Evolutionary conservation across 2,888 invertebrate species (phyloP).

Genomic region (Oscheius sp.): DNA sequence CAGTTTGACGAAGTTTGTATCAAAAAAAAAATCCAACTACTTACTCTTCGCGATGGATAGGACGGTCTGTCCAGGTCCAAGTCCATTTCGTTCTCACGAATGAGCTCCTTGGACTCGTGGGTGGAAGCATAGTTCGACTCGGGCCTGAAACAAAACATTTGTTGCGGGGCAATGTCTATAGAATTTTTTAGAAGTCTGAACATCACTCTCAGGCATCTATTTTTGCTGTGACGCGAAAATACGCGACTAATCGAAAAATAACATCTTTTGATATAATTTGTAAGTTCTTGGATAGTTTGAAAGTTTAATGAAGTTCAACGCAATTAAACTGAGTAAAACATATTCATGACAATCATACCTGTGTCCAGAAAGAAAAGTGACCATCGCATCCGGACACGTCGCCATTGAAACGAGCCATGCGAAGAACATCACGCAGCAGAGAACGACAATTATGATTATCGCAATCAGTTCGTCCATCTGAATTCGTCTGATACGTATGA

Average conservation of each 20-base stretch:
- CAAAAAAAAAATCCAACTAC: neutral
- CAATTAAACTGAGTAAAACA: no score
- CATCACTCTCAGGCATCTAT: neutral
- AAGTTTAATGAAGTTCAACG: no score
- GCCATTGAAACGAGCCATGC: constrained; percentile 71
- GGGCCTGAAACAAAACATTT: constrained; percentile 40
- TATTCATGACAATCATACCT: constrained; percentile 28
- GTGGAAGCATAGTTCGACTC: constrained; percentile 52
- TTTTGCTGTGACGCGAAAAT: constrained; percentile 33
- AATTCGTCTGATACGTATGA: constrained; percentile 55
- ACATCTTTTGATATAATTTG: no score
- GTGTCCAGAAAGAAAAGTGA: constrained; percentile 63
- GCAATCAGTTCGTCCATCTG: constrained; percentile 70
- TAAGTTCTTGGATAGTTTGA: no score
- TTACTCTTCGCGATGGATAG: constrained; percentile 15
- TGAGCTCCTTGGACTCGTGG: constrained; percentile 64
- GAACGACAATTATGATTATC: constrained; percentile 66
- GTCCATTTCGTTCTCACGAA: constrained; percentile 48
- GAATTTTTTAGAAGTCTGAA: no score
- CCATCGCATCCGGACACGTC: constrained; percentile 69
- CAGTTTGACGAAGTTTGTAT: neutral
- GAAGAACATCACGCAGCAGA: constrained; percentile 70
- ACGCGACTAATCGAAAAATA: no score
- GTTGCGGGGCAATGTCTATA: neutral
- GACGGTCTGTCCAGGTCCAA: constrained; percentile 30